These are phyloP conservation scores for Crypturellus undulatus DNA, from an alignment of 2,113 vertebrate genomes.

Conservation along the genomic window DNA sequence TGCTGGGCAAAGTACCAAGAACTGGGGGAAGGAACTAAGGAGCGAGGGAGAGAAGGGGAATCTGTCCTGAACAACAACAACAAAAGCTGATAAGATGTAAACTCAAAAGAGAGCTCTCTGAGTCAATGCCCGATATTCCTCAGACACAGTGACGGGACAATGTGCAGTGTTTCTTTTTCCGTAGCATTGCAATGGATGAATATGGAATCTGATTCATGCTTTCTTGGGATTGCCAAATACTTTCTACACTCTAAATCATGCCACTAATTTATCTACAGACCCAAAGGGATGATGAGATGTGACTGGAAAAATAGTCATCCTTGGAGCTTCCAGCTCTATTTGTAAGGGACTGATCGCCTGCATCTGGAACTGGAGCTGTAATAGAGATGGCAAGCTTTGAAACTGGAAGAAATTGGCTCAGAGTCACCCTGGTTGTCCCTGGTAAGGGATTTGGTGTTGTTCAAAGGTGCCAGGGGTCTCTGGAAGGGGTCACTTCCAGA, in stretches of 20 bases:
- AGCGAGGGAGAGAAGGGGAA: neutral
- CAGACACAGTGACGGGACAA: neutral
- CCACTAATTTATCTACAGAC: conserved; percentile 4
- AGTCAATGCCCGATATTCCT: conserved; percentile 37
- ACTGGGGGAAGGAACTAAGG: neutral
- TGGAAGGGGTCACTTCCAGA: neutral
- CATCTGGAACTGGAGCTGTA: neutral
- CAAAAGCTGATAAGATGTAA: conserved; percentile 24
- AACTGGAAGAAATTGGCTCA: neutral
- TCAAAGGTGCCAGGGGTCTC: neutral
- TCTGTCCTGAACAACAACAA: neutral
- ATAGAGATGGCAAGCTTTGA: neutral
- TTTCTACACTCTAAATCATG: neutral
- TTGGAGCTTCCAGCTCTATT: neutral
- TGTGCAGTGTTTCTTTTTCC: conserved; percentile 40
- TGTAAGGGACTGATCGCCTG: neutral
- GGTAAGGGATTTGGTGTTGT: neutral
- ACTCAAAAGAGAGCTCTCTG: neutral
- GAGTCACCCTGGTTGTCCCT: neutral
- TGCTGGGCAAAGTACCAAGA: neutral
- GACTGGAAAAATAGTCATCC: neutral
- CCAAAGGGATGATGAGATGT: neutral
- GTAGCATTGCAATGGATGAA: neutral
- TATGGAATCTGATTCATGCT: conserved; percentile 9
- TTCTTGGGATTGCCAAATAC: conserved; percentile 6